Evolutionary conservation across 1,140 invertebrate species (phyloP).

Genomic region (Drosophila elegans): DNA sequence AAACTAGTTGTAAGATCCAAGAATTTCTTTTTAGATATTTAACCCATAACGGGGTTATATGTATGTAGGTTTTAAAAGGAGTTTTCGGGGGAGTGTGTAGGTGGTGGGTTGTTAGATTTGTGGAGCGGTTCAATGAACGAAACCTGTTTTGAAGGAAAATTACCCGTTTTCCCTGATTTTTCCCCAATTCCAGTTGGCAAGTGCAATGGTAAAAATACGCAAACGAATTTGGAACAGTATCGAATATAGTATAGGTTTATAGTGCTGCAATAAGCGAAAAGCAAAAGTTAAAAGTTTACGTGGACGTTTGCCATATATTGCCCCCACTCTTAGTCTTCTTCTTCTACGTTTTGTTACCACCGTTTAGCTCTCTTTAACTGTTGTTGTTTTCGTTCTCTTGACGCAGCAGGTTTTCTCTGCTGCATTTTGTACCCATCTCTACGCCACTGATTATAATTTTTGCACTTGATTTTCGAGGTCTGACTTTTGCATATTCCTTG

Average conservation of each 20-base stretch:
- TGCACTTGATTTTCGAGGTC: slow-evolving; percentile 1
- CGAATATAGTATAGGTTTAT: slow-evolving; percentile 1
- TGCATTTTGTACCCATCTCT: slow-evolving; percentile 3
- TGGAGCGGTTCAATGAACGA: slow-evolving; percentile 34
- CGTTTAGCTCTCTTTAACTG: slow-evolving; percentile 53
- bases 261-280: slow-evolving; percentile 37
- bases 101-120: slow-evolving; percentile 21
- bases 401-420: slow-evolving; percentile 62
- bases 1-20: neutral
- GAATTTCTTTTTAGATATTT: too few species aligned
- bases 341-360: slow-evolving; percentile 60
- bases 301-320: slow-evolving; percentile 65
- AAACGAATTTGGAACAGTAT: slow-evolving; percentile 3
- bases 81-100: slow-evolving; percentile 2
- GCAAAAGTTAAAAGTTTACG: slow-evolving; percentile 78
- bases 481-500: slow-evolving; percentile 2
- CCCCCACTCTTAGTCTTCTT: slow-evolving; percentile 16
- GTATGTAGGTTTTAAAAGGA: neutral
- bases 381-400: slow-evolving; percentile 54
- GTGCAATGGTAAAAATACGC: slow-evolving; percentile 1
- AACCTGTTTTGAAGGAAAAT: slow-evolving; percentile 39
- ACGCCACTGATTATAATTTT: slow-evolving; percentile 8
- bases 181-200: neutral
- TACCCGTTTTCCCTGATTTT: slow-evolving; percentile 24
- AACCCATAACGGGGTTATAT: neutral